Conservation (phyloP, 2,888 invertebrate species). For the Prenolepis imparis region DNA sequence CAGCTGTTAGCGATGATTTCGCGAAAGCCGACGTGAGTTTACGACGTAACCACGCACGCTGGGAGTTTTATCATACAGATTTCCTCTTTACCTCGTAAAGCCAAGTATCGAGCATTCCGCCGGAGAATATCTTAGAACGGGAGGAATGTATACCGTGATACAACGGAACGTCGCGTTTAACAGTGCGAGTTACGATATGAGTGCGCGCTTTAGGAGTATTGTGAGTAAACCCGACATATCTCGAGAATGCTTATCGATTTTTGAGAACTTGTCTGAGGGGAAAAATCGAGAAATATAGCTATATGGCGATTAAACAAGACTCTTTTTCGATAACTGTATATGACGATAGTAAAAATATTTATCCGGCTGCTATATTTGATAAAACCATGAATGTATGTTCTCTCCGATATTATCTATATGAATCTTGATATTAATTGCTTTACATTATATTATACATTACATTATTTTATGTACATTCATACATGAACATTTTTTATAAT, state of each 20-base stretch:
- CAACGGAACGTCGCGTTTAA: conserved; percentile 2
- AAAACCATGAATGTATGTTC: background rate
- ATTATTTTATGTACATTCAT: background rate
- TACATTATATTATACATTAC: conserved; percentile 24
- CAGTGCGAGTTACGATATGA: background rate
- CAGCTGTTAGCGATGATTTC: conserved; percentile 56
- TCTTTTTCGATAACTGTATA: conserved; percentile 24
- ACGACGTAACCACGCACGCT: conserved; percentile 29
- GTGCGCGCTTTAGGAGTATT: background rate
- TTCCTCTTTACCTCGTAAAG: conserved; percentile 21
- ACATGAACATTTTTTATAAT: conserved; percentile 1
- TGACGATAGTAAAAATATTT: conserved; percentile 27
- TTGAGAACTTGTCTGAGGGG: background rate
- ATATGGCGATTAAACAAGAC: background rate
- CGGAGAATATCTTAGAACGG: conserved; percentile 54
- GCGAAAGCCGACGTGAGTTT: conserved; percentile 56
- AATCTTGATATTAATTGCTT: too few relatives aligned
- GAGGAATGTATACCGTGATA: conserved; percentile 56
- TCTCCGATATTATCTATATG: conserved; percentile 13
- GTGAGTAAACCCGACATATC: background rate
- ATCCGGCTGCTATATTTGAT: conserved; percentile 2
- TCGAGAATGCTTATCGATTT: conserved; percentile 12
- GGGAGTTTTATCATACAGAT: conserved; percentile 37
- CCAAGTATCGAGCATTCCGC: conserved; percentile 12
- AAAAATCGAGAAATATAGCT: background rate